Evolutionary conservation across 2,797 vertebrate genomes (phyloP).

Genomic region (Lepilemur ruficaudatus): DNA sequence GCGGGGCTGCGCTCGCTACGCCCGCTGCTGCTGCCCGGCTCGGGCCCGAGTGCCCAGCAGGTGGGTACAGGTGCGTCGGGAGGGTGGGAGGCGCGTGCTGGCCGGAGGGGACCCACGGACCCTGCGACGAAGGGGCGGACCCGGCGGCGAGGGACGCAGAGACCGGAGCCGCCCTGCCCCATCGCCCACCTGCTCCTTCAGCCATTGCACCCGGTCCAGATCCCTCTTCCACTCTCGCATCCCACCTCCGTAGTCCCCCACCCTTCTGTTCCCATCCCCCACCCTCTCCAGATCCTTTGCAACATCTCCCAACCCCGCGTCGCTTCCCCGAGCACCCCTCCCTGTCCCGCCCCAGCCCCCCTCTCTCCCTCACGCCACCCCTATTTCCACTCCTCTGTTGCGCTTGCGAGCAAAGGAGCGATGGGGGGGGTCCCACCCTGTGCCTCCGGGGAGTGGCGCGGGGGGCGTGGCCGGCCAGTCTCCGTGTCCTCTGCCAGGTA

Average conservation of each 20-base stretch:
- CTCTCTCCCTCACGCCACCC: not conserved
- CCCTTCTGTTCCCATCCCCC: constrained; percentile 42
- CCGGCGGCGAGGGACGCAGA: not conserved
- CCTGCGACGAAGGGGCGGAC: constrained; percentile 1
- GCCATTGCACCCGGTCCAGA: not conserved
- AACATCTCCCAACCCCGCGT: not conserved
- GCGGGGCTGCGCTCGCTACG: constrained; percentile 57
- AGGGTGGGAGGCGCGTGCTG: constrained; percentile 17
- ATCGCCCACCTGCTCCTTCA: not conserved
- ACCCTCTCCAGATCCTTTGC: not conserved
- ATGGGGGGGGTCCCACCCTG: not conserved
- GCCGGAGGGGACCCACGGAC: not conserved
- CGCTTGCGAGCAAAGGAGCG: not conserved
- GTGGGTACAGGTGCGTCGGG: constrained; percentile 68
- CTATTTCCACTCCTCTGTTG: not conserved
- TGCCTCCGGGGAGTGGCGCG: not conserved
- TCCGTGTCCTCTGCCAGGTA: not conserved
- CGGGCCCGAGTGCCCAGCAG: constrained; percentile 67
- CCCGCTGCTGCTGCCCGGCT: constrained; percentile 55
- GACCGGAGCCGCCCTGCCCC: not conserved
- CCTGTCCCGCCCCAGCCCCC: not conserved
- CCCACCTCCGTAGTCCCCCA: not conserved
- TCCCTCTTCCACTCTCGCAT: not conserved
- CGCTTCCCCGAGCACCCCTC: not conserved
- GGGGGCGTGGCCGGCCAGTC: constrained; percentile 68